phyloP scores from a whole-genome alignment of 1,140 invertebrate genomes.

The Atopsyche davidsoni region DNA sequence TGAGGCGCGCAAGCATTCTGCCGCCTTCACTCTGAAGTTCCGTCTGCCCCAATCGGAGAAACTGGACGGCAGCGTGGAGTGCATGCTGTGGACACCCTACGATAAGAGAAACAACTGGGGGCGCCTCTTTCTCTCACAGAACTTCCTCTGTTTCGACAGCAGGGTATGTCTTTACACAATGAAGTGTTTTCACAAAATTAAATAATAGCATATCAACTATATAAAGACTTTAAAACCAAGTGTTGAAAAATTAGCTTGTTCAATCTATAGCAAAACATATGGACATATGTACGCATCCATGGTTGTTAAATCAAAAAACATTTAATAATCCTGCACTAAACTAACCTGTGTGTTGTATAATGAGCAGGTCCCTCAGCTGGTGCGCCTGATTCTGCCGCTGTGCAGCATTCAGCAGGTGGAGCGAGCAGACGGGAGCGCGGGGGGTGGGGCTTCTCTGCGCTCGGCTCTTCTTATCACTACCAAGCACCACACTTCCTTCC shows the following conservation, averaged over 20 bases:
- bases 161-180: slow-evolving; percentile 56
- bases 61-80: slow-evolving; percentile 86
- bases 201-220: slow-evolving; percentile 11
- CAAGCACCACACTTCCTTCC: slow-evolving; percentile 71
- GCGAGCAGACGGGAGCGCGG: slow-evolving; percentile 35
- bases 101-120: slow-evolving; percentile 87
- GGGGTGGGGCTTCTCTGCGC: slow-evolving; percentile 48
- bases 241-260: not conserved
- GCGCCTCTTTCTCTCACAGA: slow-evolving; percentile 86
- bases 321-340: too few species aligned
- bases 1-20: slow-evolving; percentile 89
- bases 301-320: too few species aligned
- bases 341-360: not conserved
- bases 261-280: too few species aligned
- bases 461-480: slow-evolving; percentile 84
- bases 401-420: slow-evolving; percentile 50
- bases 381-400: slow-evolving; percentile 84
- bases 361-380: slow-evolving; percentile 69
- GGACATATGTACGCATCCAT: too few species aligned
- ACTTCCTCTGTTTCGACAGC: slow-evolving; percentile 95
- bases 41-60: slow-evolving; percentile 82
- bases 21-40: slow-evolving; percentile 76
- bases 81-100: slow-evolving; percentile 91
- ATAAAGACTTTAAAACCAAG: not conserved
- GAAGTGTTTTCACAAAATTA: not conserved